Conservation (phyloP, 1,140 invertebrate species). For the Sitophilus oryzae region DNA sequence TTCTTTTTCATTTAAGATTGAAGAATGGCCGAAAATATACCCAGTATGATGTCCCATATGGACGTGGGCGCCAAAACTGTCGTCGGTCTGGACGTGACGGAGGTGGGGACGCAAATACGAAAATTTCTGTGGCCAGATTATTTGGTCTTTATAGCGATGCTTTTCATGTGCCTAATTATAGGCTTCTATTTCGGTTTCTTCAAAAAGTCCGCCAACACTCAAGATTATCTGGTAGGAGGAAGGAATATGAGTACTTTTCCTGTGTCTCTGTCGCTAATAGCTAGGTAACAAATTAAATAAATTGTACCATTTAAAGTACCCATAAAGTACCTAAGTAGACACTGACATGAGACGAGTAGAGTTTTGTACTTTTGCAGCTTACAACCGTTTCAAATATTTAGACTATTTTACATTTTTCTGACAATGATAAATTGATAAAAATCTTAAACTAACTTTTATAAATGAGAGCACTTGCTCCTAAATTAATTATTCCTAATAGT, state of each 20-base stretch:
- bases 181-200: constrained; percentile 75
- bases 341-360: too few relatives aligned
- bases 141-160: constrained; percentile 63
- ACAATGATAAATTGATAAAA: too few relatives aligned
- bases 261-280: constrained; percentile 73
- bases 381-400: too few relatives aligned
- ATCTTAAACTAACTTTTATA: too few relatives aligned
- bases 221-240: constrained; percentile 79
- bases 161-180: constrained; percentile 63
- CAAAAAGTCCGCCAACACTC: constrained; percentile 58
- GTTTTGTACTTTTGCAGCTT: too few relatives aligned
- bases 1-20: too few relatives aligned
- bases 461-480: too few relatives aligned
- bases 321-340: too few relatives aligned
- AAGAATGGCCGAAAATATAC: constrained; percentile 31
- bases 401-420: too few relatives aligned
- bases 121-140: constrained; percentile 65
- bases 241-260: constrained; percentile 75
- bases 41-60: constrained; percentile 21
- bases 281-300: constrained; percentile 56
- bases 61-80: constrained; percentile 30
- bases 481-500: too few relatives aligned
- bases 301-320: too few relatives aligned
- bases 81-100: constrained; percentile 47
- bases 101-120: constrained; percentile 55